Evolutionary conservation across 2,113 vertebrate genomes (phyloP).

Genomic region (Syrrhaptes paradoxus): DNA sequence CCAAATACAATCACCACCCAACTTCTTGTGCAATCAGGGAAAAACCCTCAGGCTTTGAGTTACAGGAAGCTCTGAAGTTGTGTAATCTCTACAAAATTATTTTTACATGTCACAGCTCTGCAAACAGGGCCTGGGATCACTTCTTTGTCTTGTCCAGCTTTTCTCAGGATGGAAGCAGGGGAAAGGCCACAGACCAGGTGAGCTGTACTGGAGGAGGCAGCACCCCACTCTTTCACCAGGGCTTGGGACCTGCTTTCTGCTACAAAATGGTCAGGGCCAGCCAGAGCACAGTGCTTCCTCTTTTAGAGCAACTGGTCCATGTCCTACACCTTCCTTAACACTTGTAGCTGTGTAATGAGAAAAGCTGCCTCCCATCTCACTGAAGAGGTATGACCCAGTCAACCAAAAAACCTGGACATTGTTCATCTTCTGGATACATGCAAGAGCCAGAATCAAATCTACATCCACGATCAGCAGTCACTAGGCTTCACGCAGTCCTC

Average conservation of each 20-base stretch:
- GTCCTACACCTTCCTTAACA: background rate
- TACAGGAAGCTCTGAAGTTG: constrained; percentile 21
- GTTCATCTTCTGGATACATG: background rate
- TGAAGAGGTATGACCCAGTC: background rate
- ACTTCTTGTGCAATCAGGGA: constrained; percentile 41
- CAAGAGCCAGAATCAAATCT: background rate
- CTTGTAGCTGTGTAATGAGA: background rate
- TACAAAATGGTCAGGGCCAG: background rate
- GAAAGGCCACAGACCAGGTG: background rate
- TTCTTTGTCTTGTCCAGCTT: background rate
- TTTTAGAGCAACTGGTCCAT: background rate
- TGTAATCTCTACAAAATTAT: background rate
- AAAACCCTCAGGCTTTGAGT: background rate
- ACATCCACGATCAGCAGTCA: background rate
- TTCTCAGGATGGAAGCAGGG: background rate
- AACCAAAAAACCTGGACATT: background rate
- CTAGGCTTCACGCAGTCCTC: background rate
- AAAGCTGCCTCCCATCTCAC: background rate
- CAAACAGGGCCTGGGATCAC: background rate
- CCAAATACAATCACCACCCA: background rate
- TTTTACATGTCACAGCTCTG: background rate
- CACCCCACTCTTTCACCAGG: background rate
- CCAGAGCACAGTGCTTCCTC: background rate
- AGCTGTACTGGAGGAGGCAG: background rate
- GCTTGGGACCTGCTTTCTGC: background rate